A percentile compares a stretch with the other conserved stretches of the same genome.
Evolutionary conservation across 2,113 vertebrate genomes (phyloP).

Genomic region (Saguinus imperator): DNA sequence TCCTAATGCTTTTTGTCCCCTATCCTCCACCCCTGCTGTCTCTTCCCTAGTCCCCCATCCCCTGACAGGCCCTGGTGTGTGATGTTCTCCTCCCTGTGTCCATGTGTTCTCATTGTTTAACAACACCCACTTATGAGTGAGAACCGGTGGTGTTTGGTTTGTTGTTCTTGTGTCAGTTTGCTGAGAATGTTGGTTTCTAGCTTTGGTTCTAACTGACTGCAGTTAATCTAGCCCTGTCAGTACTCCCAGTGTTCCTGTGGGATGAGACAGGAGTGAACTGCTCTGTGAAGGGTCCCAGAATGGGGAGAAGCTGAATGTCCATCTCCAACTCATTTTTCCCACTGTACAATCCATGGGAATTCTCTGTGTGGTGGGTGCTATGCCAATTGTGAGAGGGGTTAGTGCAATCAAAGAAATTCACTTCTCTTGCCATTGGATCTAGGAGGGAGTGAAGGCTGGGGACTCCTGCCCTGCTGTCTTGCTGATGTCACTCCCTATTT

Average conservation of each 20-base stretch:
- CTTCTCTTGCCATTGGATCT: background rate
- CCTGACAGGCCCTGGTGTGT: no score
- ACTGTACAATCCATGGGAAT: background rate
- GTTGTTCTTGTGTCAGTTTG: no score
- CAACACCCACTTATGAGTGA: no score
- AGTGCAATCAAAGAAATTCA: background rate
- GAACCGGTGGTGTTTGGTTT: no score
- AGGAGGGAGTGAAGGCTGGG: background rate
- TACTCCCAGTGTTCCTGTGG: background rate
- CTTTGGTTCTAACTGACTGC: no score
- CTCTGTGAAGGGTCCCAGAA: background rate
- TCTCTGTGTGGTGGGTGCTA: background rate
- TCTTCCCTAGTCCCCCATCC: no score
- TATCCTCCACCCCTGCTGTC: no score
- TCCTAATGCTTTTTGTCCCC: no score
- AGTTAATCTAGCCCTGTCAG: no score
- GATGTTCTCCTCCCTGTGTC: no score
- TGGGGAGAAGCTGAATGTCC: background rate
- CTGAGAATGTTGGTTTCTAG: no score
- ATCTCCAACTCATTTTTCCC: background rate
- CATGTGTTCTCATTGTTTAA: no score
- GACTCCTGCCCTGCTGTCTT: background rate
- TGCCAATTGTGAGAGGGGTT: background rate
- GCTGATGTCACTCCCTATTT: background rate
- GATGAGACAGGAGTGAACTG: background rate